phyloP scores from a whole-genome alignment of 2,113 vertebrate genomes.

The Hypanus sabinus region DNA sequence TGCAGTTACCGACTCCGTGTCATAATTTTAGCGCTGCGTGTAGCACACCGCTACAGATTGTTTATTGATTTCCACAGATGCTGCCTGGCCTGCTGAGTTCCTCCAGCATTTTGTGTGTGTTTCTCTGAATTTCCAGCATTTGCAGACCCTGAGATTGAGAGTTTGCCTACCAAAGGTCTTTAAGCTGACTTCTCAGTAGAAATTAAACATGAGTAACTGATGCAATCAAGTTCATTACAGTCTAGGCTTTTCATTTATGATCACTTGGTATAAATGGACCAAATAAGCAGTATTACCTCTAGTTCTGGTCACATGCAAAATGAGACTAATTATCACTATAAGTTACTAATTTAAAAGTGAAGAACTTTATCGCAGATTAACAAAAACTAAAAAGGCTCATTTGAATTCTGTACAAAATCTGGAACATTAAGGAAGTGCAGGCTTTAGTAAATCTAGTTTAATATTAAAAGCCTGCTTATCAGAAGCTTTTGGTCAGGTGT shows the following conservation, averaged over 20 bases:
- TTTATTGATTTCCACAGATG: too few relatives aligned
- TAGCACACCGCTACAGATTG: too few relatives aligned
- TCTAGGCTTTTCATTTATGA: background rate
- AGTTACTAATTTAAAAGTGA: background rate
- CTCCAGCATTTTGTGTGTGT: too few relatives aligned
- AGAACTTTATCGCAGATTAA: background rate
- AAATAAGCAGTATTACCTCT: too few relatives aligned
- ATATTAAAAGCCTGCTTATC: background rate
- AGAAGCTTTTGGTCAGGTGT: background rate
- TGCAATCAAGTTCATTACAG: background rate
- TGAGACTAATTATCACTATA: too few relatives aligned
- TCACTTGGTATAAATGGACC: background rate
- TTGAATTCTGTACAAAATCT: background rate
- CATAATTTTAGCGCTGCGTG: too few relatives aligned
- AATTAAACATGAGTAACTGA: background rate
- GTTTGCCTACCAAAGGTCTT: background rate
- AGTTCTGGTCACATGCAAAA: too few relatives aligned
- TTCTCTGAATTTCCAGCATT: too few relatives aligned
- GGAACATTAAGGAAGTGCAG: background rate
- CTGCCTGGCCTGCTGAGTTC: too few relatives aligned
- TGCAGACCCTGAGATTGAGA: background rate
- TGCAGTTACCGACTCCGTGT: too few relatives aligned
- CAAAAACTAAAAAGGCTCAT: background rate
- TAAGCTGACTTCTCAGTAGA: background rate
- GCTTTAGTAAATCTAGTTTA: conserved; percentile 1